A percentile compares a stretch with the other conserved stretches of the same genome.
Conservation (phyloP, 2,888 invertebrate genomes). For the Drosophila fulvimacula region DNA sequence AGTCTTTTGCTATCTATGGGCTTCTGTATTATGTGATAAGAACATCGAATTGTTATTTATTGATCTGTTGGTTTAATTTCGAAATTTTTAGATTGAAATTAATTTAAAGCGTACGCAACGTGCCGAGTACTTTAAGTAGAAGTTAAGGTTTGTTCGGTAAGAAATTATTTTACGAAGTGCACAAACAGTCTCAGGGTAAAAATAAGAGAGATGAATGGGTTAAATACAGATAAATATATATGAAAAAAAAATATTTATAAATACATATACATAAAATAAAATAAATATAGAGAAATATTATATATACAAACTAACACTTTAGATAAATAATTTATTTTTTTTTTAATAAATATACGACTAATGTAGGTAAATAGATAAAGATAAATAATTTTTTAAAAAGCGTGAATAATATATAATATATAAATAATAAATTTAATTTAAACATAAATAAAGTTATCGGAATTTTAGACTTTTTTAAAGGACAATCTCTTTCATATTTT, state of each 20-base stretch:
- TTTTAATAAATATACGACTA: too few relatives aligned
- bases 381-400: too few relatives aligned
- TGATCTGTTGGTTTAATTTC: slow-evolving; percentile 45
- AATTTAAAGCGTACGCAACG: slow-evolving; percentile 41
- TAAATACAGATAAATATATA: background rate
- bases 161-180: background rate
- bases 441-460: background rate
- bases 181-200: background rate
- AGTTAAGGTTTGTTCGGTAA: background rate
- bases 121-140: slow-evolving; percentile 6
- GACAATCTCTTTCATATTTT: too few relatives aligned
- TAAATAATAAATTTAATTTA: background rate
- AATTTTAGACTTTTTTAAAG: background rate
- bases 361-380: too few relatives aligned
- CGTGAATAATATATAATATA: background rate
- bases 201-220: background rate
- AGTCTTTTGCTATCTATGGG: slow-evolving; percentile 34
- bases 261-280: background rate
- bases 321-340: too few relatives aligned
- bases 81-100: slow-evolving; percentile 52
- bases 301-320: too few relatives aligned
- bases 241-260: background rate
- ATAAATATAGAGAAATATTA: too few relatives aligned
- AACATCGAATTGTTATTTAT: slow-evolving; percentile 79
- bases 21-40: slow-evolving; percentile 69